Conservation (phyloP, 2,888 invertebrate species). For the Minunthozetes semirufus region DNA sequence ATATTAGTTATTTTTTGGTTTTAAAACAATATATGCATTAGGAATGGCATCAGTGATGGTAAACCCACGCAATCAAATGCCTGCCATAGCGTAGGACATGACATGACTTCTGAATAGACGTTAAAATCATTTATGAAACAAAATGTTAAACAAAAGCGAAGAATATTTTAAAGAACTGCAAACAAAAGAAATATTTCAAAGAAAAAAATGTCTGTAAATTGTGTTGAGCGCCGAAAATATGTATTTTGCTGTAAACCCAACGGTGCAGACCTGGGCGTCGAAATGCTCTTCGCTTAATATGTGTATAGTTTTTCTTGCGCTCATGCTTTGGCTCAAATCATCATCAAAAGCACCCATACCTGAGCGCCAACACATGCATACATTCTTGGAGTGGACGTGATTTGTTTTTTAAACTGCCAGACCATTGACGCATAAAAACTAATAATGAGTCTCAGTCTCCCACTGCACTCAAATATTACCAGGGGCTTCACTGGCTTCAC, state of each 20-base stretch:
- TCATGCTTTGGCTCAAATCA: not conserved
- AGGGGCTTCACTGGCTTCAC: too few species aligned
- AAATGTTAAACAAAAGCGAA: not conserved
- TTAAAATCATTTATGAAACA: not conserved
- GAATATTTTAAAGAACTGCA: not conserved
- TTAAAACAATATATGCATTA: not conserved
- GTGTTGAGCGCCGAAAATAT: too few species aligned
- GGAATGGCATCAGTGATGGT: not conserved
- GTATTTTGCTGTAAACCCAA: not conserved
- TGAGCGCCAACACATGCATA: not conserved
- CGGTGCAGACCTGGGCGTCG: conserved; percentile 6
- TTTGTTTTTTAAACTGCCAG: not conserved
- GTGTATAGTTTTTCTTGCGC: conserved; percentile 6
- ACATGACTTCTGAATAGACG: conserved; percentile 23
- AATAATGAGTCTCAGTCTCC: too few species aligned
- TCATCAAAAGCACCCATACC: conserved; percentile 18
- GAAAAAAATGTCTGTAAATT: not conserved
- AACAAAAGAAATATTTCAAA: not conserved
- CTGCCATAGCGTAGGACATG: not conserved
- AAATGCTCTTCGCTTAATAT: not conserved
- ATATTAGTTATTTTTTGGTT: not conserved
- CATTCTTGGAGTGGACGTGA: not conserved
- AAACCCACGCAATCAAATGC: not conserved
- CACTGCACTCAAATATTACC: too few species aligned
- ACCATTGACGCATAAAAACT: too few species aligned